Evolutionary conservation across 1,140 invertebrate species (phyloP).

Genomic region (Procambarus clarkii): DNA sequence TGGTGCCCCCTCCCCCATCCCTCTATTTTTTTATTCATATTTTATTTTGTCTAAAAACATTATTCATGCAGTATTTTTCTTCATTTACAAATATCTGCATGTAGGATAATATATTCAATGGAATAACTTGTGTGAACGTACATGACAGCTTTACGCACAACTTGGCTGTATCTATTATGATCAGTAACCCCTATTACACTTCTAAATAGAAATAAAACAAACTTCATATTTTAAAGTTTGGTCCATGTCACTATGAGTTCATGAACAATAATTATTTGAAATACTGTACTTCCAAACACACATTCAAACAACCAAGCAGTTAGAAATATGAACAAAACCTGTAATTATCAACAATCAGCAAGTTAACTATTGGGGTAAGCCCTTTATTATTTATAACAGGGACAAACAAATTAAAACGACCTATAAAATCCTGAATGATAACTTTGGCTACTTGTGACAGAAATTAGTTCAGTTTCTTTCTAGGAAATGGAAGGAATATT

Average conservation of each 20-base stretch:
- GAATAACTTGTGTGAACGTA: not conserved
- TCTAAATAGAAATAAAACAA: not conserved
- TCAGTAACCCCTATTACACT: not conserved
- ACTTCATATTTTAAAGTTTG: not conserved
- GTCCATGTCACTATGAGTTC: not conserved
- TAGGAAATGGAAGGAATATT: too few relatives aligned
- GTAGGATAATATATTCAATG: too few relatives aligned
- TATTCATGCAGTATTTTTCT: too few relatives aligned
- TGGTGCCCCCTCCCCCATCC: not conserved
- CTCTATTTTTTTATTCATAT: too few relatives aligned
- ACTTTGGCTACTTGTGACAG: not conserved
- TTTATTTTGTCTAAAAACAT: too few relatives aligned
- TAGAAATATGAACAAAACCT: not conserved
- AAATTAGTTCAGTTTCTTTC: too few relatives aligned
- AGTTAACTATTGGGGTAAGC: not conserved
- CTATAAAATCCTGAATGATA: too few relatives aligned
- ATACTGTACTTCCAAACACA: not conserved
- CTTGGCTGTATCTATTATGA: not conserved
- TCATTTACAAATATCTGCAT: too few relatives aligned
- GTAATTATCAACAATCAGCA: not conserved
- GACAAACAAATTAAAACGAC: too few relatives aligned
- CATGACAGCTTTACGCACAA: not conserved
- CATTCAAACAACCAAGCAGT: slow-evolving; percentile 2
- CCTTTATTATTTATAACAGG: not conserved
- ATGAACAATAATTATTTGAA: not conserved